phyloP scores from a whole-genome alignment of 2,113 vertebrate genomes.

The Indicator maculatus region DNA sequence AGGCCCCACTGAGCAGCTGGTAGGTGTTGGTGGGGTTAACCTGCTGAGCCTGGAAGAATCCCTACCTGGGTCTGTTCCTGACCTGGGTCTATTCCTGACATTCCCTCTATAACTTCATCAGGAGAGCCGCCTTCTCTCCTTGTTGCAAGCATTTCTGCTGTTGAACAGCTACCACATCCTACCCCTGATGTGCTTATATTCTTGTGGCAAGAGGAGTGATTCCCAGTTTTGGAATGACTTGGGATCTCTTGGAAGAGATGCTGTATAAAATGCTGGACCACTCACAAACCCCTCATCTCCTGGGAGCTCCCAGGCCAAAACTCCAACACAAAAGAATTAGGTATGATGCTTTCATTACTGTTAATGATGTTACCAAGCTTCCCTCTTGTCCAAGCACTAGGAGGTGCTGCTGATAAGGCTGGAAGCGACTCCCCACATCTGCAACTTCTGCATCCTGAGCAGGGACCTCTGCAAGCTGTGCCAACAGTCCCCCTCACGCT shows the following conservation, averaged over 20 bases:
- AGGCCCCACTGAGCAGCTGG: neutral
- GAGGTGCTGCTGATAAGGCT: conserved; percentile 23
- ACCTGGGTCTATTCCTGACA: neutral
- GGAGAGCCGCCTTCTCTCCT: neutral
- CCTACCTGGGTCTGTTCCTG: neutral
- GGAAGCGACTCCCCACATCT: neutral
- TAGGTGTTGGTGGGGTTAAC: neutral
- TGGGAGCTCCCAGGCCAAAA: neutral
- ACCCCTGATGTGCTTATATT: neutral
- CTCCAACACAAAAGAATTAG: neutral
- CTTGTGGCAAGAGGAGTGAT: conserved; percentile 24
- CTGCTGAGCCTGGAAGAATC: neutral
- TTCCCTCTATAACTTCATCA: neutral
- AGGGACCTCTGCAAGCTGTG: neutral
- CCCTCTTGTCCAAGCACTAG: conserved; percentile 8
- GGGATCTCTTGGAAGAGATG: neutral
- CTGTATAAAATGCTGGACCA: neutral
- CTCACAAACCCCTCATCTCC: neutral
- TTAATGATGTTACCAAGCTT: neutral
- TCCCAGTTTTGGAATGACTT: conserved; percentile 14
- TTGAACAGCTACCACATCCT: conserved; percentile 6
- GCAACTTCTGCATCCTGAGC: neutral
- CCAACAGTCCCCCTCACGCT: neutral
- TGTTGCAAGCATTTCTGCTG: neutral
- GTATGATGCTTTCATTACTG: neutral